Percentiles rank a stretch among this genome's conserved stretches.
Evolutionary conservation across 64 coral and sea anemone species (phyloP).

Genomic region (Stichodactyla mertensii): DNA sequence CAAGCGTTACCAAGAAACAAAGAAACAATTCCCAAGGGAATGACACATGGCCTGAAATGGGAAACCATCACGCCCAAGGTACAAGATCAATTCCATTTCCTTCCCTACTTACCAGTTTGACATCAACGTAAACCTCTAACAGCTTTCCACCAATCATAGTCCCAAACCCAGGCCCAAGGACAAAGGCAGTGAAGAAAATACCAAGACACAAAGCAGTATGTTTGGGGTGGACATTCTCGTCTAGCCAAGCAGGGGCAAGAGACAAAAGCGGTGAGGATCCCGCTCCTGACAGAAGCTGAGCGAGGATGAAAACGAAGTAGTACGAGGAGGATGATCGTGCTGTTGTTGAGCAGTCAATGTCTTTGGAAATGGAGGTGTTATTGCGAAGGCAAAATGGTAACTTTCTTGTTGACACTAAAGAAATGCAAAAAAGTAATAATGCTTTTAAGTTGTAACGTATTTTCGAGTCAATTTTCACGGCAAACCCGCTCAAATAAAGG

Average conservation of each 20-base stretch:
- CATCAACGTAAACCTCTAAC: slow-evolving; percentile 23
- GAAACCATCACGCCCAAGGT: background rate
- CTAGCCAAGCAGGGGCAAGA: slow-evolving; percentile 33
- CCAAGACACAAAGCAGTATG: slow-evolving; percentile 11
- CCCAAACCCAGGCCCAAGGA: slow-evolving; percentile 31
- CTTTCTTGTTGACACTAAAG: slow-evolving; percentile 9
- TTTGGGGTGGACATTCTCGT: slow-evolving; percentile 56
- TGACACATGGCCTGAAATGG: too few species aligned
- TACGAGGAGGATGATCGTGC: background rate
- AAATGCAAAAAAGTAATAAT: background rate
- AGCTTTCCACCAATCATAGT: slow-evolving; percentile 37
- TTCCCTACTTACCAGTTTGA: slow-evolving; percentile 20
- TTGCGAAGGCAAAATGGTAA: slow-evolving; percentile 22
- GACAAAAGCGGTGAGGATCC: slow-evolving; percentile 20
- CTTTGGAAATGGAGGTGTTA: background rate
- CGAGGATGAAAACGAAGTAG: slow-evolving; percentile 4
- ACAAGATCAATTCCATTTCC: background rate
- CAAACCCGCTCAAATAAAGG: too few species aligned
- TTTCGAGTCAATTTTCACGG: too few species aligned
- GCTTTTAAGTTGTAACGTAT: too few species aligned
- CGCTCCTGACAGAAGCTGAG: slow-evolving; percentile 23
- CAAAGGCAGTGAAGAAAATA: slow-evolving; percentile 4
- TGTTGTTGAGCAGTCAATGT: background rate
- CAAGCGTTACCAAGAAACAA: too few species aligned
- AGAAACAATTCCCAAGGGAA: too few species aligned